Percentiles rank a stretch among this genome's conserved stretches.
These are phyloP conservation scores for Pelagia noctiluca DNA, from an alignment of 30 jellyfish, hydroid and myxozoan species.

Conservation along the genomic window DNA sequence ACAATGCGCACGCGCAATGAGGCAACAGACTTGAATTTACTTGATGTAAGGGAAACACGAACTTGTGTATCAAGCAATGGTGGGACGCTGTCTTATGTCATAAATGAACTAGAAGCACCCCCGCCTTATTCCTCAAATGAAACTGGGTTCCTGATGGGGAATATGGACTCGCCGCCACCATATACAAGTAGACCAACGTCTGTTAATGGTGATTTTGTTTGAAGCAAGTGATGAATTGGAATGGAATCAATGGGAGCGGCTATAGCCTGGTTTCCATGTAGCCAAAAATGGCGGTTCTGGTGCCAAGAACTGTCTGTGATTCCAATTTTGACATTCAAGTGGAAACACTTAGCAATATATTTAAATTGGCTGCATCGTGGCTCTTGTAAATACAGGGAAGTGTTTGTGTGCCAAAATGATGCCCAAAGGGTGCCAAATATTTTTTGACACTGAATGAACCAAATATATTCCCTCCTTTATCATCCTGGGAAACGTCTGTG, in stretches of 20 bases:
- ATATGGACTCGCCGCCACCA: conserved; percentile 74
- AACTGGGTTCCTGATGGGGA: conserved; percentile 17
- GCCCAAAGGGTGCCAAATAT: no score
- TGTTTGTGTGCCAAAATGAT: no score
- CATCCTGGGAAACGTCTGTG: no score
- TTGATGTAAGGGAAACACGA: conserved; percentile 47
- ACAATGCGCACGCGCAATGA: not conserved
- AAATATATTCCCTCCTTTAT: no score
- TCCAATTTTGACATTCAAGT: no score
- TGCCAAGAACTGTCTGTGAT: no score
- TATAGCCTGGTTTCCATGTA: no score
- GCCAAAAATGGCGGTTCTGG: no score
- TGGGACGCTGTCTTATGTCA: conserved; percentile 36
- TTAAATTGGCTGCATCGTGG: no score
- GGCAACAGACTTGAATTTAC: not conserved
- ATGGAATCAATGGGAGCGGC: not conserved
- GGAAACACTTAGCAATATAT: no score
- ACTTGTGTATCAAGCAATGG: conserved; percentile 47
- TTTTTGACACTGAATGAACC: no score
- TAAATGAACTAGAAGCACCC: conserved; percentile 65
- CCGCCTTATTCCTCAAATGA: conserved; percentile 56
- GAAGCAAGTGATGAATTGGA: not conserved
- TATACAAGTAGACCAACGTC: conserved; percentile 80
- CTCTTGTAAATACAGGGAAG: no score
- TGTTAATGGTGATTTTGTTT: conserved; percentile 69